Evolutionary conservation across 2,888 invertebrate genomes (phyloP).

Genomic region (Himalopsyche japonica): DNA sequence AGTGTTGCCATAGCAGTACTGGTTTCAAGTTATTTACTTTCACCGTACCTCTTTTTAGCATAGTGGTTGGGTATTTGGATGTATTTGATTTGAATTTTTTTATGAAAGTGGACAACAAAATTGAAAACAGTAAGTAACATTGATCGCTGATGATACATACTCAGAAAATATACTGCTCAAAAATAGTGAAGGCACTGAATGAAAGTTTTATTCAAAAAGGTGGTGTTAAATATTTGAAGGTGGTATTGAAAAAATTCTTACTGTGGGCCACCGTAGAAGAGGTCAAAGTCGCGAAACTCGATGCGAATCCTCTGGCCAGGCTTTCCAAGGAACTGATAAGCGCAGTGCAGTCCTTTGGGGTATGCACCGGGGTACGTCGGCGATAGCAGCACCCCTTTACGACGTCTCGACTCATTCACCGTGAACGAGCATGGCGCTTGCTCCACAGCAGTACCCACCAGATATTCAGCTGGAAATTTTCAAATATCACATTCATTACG

Average conservation of each 20-base stretch:
- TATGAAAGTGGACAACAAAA: too few relatives aligned
- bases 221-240: not conserved
- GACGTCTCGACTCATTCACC: conserved; percentile 74
- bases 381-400: conserved; percentile 86
- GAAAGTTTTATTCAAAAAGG: too few relatives aligned
- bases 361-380: conserved; percentile 99
- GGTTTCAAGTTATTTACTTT: too few relatives aligned
- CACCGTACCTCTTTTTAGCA: too few relatives aligned
- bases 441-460: conserved; percentile 86
- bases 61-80: too few relatives aligned
- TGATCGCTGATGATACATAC: too few relatives aligned
- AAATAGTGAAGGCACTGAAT: too few relatives aligned
- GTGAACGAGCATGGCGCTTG: conserved; percentile 87
- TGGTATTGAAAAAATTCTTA: conserved; percentile 61
- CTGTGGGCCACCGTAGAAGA: conserved; percentile 98
- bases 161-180: too few relatives aligned
- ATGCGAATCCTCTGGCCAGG: conserved; percentile 89
- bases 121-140: too few relatives aligned
- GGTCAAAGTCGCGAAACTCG: conserved; percentile 96
- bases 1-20: too few relatives aligned
- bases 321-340: conserved; percentile 90
- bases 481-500: too few relatives aligned
- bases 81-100: too few relatives aligned
- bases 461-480: conserved; percentile 77
- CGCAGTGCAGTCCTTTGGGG: conserved; percentile 93